Evolutionary conservation across 2,113 vertebrate species (phyloP).

Genomic region (Morone chrysops): DNA sequence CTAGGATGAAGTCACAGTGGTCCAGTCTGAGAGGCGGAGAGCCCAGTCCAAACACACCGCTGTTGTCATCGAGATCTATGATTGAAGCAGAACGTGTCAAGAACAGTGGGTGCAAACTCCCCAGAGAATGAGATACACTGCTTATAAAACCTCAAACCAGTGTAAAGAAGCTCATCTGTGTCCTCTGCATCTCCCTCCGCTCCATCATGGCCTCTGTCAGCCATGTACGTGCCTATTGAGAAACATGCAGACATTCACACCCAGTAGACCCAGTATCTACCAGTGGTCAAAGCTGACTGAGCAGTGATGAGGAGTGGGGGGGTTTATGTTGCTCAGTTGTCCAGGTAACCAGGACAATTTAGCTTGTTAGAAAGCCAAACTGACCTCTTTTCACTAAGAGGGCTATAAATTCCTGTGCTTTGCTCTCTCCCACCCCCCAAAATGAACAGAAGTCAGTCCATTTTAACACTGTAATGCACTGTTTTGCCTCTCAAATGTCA

Average conservation of each 20-base stretch:
- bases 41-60: not conserved
- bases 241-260: constrained; percentile 27
- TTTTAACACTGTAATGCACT: not conserved
- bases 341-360: constrained; percentile 68
- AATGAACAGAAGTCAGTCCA: not conserved
- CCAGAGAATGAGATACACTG: not conserved
- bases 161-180: constrained; percentile 59
- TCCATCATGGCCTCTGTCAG: constrained; percentile 21
- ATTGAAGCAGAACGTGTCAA: not conserved
- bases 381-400: constrained; percentile 30
- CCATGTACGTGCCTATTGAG: constrained; percentile 64
- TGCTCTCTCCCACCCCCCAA: not conserved
- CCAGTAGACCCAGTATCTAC: constrained; percentile 14
- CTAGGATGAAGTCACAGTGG: constrained; percentile 75
- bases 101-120: not conserved
- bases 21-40: constrained; percentile 45
- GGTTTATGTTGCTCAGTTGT: constrained; percentile 69
- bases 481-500: not conserved
- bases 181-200: constrained; percentile 42
- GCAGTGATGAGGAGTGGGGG: constrained; percentile 17
- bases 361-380: constrained; percentile 44
- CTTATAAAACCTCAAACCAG: constrained; percentile 62
- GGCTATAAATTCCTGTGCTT: constrained; percentile 41
- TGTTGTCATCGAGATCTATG: constrained; percentile 52
- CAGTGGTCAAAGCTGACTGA: constrained; percentile 18